Evolutionary conservation across 2,113 vertebrate species (phyloP).

Genomic region (Australoheros scitulus): DNA sequence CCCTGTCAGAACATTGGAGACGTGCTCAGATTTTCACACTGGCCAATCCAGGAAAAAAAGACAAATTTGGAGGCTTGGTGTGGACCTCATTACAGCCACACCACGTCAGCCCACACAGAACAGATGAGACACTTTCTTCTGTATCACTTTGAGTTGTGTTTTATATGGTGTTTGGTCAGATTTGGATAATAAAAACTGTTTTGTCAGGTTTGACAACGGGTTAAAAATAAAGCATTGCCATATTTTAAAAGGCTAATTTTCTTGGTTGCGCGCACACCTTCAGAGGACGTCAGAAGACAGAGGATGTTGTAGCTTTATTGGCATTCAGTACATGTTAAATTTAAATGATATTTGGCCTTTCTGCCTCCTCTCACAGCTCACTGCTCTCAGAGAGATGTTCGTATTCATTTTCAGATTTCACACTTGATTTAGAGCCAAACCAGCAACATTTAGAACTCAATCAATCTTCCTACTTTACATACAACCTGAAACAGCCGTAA

Average conservation of each 20-base stretch:
- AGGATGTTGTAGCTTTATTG: background rate
- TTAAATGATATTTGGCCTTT: background rate
- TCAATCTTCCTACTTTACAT: constrained; percentile 3
- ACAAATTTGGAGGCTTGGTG: too few relatives aligned
- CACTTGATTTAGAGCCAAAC: background rate
- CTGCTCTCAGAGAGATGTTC: background rate
- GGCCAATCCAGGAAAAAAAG: too few relatives aligned
- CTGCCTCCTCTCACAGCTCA: background rate
- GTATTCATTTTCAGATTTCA: background rate
- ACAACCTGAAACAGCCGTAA: background rate
- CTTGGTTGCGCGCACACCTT: background rate
- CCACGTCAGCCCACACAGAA: too few relatives aligned
- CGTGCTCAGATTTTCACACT: too few relatives aligned
- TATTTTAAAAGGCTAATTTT: too few relatives aligned
- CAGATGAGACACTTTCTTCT: fast-evolving
- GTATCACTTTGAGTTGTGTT: background rate
- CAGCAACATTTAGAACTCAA: background rate
- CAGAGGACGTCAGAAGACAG: too few relatives aligned
- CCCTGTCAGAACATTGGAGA: too few relatives aligned
- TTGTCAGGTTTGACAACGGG: too few relatives aligned
- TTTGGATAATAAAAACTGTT: background rate
- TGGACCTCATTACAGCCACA: too few relatives aligned
- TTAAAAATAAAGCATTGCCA: too few relatives aligned
- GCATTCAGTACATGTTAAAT: background rate
- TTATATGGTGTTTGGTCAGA: background rate